These are phyloP conservation scores for Tapera naevia DNA, from an alignment of 2,797 vertebrate genomes.

Conservation along the genomic window DNA sequence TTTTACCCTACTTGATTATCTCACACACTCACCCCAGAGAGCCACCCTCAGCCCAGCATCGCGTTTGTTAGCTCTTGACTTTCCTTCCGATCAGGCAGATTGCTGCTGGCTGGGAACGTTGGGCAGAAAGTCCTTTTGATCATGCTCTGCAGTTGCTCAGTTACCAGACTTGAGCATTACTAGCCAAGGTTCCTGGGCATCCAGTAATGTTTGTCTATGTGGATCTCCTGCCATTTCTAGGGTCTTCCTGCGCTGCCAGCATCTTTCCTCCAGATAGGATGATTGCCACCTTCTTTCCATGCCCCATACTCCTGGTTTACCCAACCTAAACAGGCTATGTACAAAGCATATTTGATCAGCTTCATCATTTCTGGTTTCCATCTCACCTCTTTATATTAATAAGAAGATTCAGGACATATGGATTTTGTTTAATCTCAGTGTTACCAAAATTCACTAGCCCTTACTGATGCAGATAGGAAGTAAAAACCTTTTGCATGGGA, in stretches of 20 bases:
- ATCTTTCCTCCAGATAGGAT: background rate
- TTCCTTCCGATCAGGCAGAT: background rate
- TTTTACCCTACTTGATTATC: background rate
- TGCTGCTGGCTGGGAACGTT: background rate
- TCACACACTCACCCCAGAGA: accelerated
- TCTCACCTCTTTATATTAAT: background rate
- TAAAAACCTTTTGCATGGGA: background rate
- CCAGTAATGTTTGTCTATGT: accelerated
- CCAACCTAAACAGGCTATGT: background rate
- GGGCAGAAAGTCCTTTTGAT: background rate
- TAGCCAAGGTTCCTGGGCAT: background rate
- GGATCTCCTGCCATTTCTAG: background rate
- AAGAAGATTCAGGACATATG: background rate
- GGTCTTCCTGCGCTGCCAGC: background rate
- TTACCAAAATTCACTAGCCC: background rate
- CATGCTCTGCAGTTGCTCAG: background rate
- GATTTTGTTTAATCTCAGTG: background rate
- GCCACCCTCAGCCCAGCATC: background rate
- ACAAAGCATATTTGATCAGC: background rate
- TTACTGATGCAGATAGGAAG: background rate
- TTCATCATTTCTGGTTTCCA: background rate
- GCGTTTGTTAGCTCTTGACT: background rate
- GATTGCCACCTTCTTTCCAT: background rate
- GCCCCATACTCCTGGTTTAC: background rate
- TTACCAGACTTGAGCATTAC: background rate